These are phyloP conservation scores for Oncorhynchus kisutch DNA, from an alignment of 2,113 vertebrate species.

Conservation along the genomic window DNA sequence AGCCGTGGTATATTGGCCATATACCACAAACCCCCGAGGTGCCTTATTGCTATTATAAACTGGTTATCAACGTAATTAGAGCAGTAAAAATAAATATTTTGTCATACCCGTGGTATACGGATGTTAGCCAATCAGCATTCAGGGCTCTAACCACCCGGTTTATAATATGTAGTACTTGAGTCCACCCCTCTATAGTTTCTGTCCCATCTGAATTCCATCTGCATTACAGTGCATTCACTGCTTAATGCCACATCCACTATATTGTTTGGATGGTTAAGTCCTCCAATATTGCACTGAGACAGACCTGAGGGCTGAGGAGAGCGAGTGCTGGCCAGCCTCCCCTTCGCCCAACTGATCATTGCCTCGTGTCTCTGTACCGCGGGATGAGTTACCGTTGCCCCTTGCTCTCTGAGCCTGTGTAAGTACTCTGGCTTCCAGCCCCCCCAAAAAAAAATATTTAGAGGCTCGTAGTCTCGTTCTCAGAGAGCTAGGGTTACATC, in stretches of 20 bases:
- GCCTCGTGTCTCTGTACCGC: background rate
- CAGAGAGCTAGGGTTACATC: background rate
- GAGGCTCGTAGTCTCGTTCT: background rate
- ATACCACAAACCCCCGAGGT: too few species aligned
- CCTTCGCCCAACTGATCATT: background rate
- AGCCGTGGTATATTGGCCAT: too few species aligned
- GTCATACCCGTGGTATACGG: too few species aligned
- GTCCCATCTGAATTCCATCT: background rate
- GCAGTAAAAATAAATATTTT: too few species aligned
- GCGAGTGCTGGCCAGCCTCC: background rate
- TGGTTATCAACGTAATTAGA: too few species aligned
- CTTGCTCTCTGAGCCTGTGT: background rate
- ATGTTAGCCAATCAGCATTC: too few species aligned
- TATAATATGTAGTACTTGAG: background rate
- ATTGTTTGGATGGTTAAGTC: constrained; percentile 6
- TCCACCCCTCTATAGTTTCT: background rate
- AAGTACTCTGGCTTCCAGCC: background rate
- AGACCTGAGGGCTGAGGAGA: background rate
- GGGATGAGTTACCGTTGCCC: background rate
- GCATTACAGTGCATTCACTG: background rate
- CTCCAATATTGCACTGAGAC: background rate
- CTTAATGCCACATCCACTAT: background rate
- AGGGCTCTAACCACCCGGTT: too few species aligned
- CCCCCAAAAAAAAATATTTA: background rate
- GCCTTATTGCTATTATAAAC: too few species aligned